Evolutionary conservation across 2,888 invertebrate species (phyloP).

Genomic region (Glyphotaelius pellucidus): DNA sequence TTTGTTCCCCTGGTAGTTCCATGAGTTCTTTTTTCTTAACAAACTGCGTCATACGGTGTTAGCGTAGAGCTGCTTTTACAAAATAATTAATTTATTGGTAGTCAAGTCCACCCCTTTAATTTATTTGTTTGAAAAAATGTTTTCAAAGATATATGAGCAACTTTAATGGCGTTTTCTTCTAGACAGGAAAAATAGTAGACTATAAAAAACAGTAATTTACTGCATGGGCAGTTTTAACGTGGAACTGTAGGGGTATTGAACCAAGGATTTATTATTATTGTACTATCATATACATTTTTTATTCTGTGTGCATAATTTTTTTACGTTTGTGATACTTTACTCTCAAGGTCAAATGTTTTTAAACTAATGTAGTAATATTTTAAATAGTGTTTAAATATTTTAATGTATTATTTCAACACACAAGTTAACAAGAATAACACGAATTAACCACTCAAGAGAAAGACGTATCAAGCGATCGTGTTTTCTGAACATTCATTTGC

Average conservation of each 20-base stretch:
- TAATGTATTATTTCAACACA: too few relatives aligned
- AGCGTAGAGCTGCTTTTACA: neutral
- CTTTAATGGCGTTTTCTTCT: neutral
- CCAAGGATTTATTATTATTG: neutral
- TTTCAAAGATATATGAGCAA: neutral
- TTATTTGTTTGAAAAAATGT: conserved; percentile 2
- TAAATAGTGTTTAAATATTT: too few relatives aligned
- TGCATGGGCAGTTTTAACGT: neutral
- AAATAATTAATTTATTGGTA: neutral
- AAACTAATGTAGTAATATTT: too few relatives aligned
- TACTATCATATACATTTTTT: too few relatives aligned
- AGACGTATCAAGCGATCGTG: too few relatives aligned
- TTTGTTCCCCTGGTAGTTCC: neutral
- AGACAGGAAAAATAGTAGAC: neutral
- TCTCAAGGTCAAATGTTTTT: too few relatives aligned
- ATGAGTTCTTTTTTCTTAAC: neutral
- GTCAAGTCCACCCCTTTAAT: neutral
- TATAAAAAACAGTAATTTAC: neutral
- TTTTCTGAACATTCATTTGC: too few relatives aligned
- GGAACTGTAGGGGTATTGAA: neutral
- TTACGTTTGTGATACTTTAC: too few relatives aligned
- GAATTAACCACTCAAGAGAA: too few relatives aligned
- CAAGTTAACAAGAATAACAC: too few relatives aligned
- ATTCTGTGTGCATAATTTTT: too few relatives aligned
- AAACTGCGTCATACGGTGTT: neutral